These are phyloP conservation scores for Crotalus helleri DNA, from an alignment of 2,113 vertebrate genomes.

Conservation along the genomic window DNA sequence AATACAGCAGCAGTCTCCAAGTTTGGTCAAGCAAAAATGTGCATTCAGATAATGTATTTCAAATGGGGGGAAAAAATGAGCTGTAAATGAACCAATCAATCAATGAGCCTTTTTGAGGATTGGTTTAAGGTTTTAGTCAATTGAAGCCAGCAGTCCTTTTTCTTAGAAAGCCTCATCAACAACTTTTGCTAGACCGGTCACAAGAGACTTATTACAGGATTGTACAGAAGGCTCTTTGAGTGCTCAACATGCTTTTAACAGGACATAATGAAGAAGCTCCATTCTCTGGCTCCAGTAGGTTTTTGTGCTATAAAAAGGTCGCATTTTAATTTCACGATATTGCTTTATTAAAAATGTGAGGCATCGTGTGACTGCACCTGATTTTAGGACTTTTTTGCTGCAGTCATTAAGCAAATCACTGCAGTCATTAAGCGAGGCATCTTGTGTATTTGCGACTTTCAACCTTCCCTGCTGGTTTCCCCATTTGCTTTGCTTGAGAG, in stretches of 20 bases:
- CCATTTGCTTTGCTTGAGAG: not conserved
- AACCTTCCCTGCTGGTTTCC: not conserved
- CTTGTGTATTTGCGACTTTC: not conserved
- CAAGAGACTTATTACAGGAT: not conserved
- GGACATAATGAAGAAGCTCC: not conserved
- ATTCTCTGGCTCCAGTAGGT: not conserved
- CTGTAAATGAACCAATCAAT: not conserved
- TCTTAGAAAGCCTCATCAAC: not conserved
- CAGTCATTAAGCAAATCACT: not conserved
- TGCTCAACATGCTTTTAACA: not conserved
- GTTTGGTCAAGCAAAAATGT: not conserved
- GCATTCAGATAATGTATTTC: not conserved
- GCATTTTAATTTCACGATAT: not conserved
- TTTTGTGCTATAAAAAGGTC: not conserved
- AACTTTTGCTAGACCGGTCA: not conserved
- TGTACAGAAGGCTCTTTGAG: not conserved
- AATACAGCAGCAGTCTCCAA: not conserved
- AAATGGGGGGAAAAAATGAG: not conserved
- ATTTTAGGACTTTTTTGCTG: not conserved
- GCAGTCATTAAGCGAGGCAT: not conserved
- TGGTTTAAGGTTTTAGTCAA: not conserved
- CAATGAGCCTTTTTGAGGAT: not conserved
- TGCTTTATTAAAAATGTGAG: not conserved
- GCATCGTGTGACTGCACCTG: not conserved
- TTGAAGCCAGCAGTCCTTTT: not conserved